A percentile compares a stretch with the other conserved stretches of the same genome.
Conservation (phyloP, 2,113 vertebrate species). For the Urocolius indicus region DNA sequence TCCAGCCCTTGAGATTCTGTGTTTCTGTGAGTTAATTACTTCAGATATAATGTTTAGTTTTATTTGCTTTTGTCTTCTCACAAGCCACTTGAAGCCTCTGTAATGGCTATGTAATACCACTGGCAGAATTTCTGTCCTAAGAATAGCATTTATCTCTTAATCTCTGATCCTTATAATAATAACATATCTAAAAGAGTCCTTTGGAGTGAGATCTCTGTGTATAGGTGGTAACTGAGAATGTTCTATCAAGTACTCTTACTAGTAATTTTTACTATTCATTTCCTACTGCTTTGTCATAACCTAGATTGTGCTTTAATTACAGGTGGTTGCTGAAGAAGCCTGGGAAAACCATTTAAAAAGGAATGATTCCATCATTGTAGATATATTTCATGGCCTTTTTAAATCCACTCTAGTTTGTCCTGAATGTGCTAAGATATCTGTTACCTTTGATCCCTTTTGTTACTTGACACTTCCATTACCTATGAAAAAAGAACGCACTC, state of each 20-base stretch:
- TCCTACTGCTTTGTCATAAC: neutral
- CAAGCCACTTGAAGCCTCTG: neutral
- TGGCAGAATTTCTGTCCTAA: neutral
- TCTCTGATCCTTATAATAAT: neutral
- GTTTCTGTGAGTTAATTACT: neutral
- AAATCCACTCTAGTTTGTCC: slow-evolving; percentile 98
- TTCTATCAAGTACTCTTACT: neutral
- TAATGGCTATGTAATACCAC: neutral
- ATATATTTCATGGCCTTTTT: slow-evolving; percentile 99
- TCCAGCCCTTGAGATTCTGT: too few species aligned
- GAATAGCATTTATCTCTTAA: neutral
- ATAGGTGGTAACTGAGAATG: neutral
- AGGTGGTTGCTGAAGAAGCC: slow-evolving; percentile 99
- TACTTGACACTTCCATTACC: slow-evolving; percentile 96
- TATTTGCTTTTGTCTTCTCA: neutral
- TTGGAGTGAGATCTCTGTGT: neutral
- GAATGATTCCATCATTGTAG: slow-evolving; percentile 99
- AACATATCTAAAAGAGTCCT: neutral
- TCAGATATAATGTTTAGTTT: neutral
- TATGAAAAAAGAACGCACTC: slow-evolving; percentile 96
- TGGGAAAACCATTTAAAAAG: slow-evolving; percentile 98
- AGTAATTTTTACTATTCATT: neutral
- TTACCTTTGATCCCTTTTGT: slow-evolving; percentile 99
- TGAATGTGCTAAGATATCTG: slow-evolving; percentile 94
- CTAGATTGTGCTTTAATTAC: slow-evolving; percentile 35